Percentiles rank a stretch among this genome's conserved stretches.
These are phyloP conservation scores for Diplazon laetatorius DNA, from an alignment of 2,888 invertebrate species.

Conservation along the genomic window DNA sequence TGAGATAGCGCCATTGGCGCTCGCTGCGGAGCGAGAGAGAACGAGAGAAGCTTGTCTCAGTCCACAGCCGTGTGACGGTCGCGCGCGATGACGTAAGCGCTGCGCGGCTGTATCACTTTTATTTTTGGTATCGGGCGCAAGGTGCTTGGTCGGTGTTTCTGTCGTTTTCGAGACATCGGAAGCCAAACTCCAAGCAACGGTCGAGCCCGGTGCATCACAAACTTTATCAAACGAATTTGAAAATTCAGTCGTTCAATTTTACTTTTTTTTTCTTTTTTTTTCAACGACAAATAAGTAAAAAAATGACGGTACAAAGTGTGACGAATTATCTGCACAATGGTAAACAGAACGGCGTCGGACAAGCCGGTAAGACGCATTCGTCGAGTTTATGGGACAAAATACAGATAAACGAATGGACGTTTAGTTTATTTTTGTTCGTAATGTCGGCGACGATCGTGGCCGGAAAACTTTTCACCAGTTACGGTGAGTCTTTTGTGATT, in stretches of 20 bases:
- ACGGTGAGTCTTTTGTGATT: conserved; percentile 71
- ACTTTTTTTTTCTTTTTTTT: background rate
- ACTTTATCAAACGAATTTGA: background rate
- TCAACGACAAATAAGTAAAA: background rate
- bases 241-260: background rate
- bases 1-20: too few species aligned
- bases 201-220: background rate
- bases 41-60: too few species aligned
- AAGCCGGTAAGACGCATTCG: background rate
- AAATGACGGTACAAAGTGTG: conserved; percentile 17
- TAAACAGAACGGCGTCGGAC: conserved; percentile 40
- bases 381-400: conserved; percentile 65
- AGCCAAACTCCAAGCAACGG: background rate
- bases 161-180: background rate
- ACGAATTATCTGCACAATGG: conserved; percentile 25
- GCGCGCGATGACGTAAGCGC: conserved; percentile 31
- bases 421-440: conserved; percentile 70
- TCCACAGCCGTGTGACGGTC: too few species aligned
- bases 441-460: conserved; percentile 72
- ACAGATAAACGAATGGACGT: conserved; percentile 74
- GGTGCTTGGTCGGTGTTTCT: conserved; percentile 24
- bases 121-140: conserved; percentile 53
- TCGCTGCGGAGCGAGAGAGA: too few species aligned
- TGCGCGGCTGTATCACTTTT: conserved; percentile 43
- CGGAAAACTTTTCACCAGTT: conserved; percentile 73